Percentiles rank a stretch among this genome's conserved stretches.
Evolutionary conservation across 2,797 vertebrate species (phyloP).

Genomic region (Capromys pilorides): DNA sequence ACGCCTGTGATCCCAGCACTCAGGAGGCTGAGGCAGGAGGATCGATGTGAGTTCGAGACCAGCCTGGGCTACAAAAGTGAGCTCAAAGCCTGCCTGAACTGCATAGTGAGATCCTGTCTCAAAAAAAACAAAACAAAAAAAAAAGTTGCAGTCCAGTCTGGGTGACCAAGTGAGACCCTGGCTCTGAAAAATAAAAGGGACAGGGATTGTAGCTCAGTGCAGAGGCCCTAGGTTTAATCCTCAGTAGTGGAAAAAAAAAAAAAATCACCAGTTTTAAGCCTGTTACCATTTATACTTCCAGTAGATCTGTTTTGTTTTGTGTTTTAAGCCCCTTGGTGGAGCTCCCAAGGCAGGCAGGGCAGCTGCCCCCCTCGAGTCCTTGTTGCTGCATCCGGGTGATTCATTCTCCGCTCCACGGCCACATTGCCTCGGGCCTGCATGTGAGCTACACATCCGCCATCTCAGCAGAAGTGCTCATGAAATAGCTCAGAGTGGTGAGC

Average conservation of each 20-base stretch:
- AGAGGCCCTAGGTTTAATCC: neutral
- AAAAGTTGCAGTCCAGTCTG: neutral
- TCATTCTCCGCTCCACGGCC: neutral
- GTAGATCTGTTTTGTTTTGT: neutral
- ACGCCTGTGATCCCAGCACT: no score
- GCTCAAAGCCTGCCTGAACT: no score
- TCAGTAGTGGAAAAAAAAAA: neutral
- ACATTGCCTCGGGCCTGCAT: neutral
- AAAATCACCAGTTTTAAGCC: neutral
- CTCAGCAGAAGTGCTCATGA: neutral
- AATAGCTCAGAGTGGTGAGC: neutral
- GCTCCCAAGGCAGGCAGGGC: fast-evolving
- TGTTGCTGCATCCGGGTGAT: neutral
- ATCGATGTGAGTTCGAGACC: no score
- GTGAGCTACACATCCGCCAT: neutral
- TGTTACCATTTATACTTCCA: neutral
- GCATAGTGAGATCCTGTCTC: no score
- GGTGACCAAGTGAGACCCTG: neutral
- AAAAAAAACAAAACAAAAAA: no score
- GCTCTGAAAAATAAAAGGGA: neutral
- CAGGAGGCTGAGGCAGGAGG: no score
- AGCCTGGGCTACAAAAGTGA: no score
- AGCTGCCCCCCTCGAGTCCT: neutral
- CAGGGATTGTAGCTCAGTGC: neutral
- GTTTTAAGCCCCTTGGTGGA: neutral